Percentiles rank a stretch among this genome's conserved stretches.
These are phyloP conservation scores for Peromyscus leucopus DNA, from an alignment of 2,113 vertebrate species.

Conservation along the genomic window DNA sequence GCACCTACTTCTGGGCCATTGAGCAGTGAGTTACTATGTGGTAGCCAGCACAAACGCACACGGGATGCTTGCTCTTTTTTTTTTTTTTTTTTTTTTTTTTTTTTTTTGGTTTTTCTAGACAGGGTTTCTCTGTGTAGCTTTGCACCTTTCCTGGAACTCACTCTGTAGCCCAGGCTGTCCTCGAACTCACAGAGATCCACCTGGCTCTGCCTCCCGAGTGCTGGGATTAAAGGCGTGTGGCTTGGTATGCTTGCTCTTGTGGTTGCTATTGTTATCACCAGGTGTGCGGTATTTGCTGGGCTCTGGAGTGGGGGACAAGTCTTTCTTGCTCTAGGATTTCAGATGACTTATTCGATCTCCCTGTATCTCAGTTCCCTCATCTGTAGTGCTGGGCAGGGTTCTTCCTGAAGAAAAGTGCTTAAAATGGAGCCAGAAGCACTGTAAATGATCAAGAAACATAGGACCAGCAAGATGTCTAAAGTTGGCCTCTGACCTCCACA, in stretches of 20 bases:
- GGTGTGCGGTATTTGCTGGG: neutral
- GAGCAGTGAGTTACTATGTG: neutral
- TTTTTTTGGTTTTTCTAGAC: too few relatives aligned
- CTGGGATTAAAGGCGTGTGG: too few relatives aligned
- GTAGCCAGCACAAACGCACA: neutral
- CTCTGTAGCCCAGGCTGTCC: too few relatives aligned
- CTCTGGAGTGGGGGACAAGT: neutral
- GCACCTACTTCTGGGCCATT: neutral
- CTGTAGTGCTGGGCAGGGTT: neutral
- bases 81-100: too few relatives aligned
- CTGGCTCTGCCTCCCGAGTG: too few relatives aligned
- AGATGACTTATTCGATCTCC: neutral
- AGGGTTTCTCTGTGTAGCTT: too few relatives aligned
- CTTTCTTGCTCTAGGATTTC: neutral
- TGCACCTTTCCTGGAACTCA: too few relatives aligned
- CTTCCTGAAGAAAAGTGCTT: slow-evolving; percentile 43
- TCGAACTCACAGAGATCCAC: too few relatives aligned
- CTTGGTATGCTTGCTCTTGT: neutral
- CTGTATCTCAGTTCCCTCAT: slow-evolving; percentile 24
- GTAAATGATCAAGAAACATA: slow-evolving; percentile 3
- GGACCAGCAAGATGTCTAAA: neutral
- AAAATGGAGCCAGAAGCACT: neutral
- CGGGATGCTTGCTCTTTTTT: neutral
- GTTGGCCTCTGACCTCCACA: neutral
- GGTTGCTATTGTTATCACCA: neutral